These are phyloP conservation scores for Eupithecia vulgata DNA, from an alignment of 2,888 invertebrate species.

Conservation along the genomic window DNA sequence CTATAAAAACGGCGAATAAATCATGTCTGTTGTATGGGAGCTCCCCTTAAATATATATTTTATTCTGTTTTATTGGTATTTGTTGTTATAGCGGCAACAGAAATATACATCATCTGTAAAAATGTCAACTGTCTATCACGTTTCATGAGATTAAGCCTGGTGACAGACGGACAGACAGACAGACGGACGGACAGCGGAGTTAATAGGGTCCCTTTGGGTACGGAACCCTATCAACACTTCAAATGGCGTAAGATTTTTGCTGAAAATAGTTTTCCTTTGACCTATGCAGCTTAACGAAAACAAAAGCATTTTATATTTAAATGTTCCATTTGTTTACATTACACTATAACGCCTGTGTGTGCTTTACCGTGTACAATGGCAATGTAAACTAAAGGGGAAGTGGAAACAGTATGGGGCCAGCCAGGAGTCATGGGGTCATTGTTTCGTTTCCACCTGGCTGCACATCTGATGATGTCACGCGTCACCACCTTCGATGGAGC, in stretches of 20 bases:
- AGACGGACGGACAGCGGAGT: too few relatives aligned
- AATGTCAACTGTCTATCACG: too few relatives aligned
- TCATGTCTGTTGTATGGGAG: too few relatives aligned
- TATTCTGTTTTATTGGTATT: too few relatives aligned
- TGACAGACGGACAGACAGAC: too few relatives aligned
- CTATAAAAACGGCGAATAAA: too few relatives aligned
- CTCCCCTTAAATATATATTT: too few relatives aligned
- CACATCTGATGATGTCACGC: constrained; percentile 76
- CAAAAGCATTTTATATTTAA: background rate
- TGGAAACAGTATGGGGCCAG: constrained; percentile 49
- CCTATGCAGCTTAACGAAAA: background rate
- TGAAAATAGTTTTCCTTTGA: background rate
- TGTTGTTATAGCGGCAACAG: too few relatives aligned
- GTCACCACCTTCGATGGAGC: constrained; percentile 67
- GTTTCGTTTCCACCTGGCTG: constrained; percentile 74
- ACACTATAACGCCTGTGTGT: background rate
- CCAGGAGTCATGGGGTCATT: constrained; percentile 60
- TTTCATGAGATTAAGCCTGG: too few relatives aligned
- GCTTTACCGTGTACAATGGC: constrained; percentile 19
- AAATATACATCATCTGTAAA: too few relatives aligned
- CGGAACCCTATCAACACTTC: too few relatives aligned
- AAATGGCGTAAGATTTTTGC: background rate
- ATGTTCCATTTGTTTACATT: background rate
- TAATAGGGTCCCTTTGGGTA: too few relatives aligned
- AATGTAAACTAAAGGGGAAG: constrained; percentile 19